Percentiles rank a stretch among this genome's conserved stretches.
Conservation (phyloP, 2,113 vertebrate genomes). For the Pionites leucogaster region DNA sequence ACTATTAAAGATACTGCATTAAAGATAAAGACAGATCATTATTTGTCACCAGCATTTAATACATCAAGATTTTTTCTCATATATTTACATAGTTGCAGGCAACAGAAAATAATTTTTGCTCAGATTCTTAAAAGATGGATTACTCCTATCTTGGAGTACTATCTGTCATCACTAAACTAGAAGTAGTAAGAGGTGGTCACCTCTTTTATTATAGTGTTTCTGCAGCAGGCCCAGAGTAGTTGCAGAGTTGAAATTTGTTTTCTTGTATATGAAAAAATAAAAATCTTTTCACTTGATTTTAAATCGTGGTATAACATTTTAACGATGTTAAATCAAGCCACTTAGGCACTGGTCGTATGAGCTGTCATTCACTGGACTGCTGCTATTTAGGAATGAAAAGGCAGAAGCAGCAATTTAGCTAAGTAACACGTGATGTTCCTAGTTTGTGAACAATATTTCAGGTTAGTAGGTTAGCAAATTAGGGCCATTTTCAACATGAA, state of each 20-base stretch:
- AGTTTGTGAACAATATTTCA: not conserved
- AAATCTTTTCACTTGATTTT: not conserved
- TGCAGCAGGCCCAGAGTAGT: not conserved
- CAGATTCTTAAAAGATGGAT: not conserved
- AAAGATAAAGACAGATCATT: not conserved
- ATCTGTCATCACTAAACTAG: not conserved
- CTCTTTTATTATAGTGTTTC: not conserved
- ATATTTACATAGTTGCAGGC: not conserved
- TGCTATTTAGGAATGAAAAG: not conserved
- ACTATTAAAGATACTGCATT: not conserved
- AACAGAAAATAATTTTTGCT: not conserved
- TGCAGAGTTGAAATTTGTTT: not conserved
- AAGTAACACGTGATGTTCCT: not conserved
- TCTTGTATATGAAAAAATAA: not conserved
- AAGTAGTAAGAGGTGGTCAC: not conserved
- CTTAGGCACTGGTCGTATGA: not conserved
- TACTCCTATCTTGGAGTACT: not conserved
- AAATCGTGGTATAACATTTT: not conserved
- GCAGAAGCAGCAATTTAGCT: not conserved
- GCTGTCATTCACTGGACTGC: not conserved
- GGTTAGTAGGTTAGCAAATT: not conserved
- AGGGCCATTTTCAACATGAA: not conserved
- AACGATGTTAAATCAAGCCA: not conserved
- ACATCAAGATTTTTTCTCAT: not conserved
- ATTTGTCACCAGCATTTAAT: not conserved